Conservation (phyloP, 2,113 vertebrate genomes). For the Gnathonemus longibarbis region DNA sequence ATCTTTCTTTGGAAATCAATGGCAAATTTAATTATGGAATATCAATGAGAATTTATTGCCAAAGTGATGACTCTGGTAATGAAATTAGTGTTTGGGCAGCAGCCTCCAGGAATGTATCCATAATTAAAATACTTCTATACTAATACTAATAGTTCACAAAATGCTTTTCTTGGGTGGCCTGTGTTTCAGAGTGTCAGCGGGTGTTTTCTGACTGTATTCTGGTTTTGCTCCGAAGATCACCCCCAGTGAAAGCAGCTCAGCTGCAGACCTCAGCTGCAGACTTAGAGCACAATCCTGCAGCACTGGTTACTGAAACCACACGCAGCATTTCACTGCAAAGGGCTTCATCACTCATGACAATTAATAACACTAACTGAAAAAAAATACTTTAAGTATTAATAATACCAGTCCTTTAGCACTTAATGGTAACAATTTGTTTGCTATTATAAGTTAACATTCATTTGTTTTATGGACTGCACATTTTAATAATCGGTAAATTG, state of each 20-base stretch:
- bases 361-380: neutral
- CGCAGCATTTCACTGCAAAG: neutral
- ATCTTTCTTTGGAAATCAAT: constrained; percentile 10
- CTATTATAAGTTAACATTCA: neutral
- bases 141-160: neutral
- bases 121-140: neutral
- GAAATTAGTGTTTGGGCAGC: neutral
- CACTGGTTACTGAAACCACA: neutral
- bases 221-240: neutral
- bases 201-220: neutral
- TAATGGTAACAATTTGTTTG: neutral
- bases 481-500: neutral
- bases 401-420: neutral
- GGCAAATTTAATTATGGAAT: constrained; percentile 18
- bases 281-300: neutral
- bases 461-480: neutral
- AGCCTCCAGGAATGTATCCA: neutral
- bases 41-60: neutral
- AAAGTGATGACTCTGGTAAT: constrained; percentile 5
- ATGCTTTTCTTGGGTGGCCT: neutral
- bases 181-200: neutral
- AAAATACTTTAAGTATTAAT: neutral
- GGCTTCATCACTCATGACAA: neutral
- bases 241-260: neutral
- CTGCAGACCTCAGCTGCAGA: neutral